phyloP scores from a whole-genome alignment of 2,113 vertebrate species.

The Potamarius usumacintae region DNA sequence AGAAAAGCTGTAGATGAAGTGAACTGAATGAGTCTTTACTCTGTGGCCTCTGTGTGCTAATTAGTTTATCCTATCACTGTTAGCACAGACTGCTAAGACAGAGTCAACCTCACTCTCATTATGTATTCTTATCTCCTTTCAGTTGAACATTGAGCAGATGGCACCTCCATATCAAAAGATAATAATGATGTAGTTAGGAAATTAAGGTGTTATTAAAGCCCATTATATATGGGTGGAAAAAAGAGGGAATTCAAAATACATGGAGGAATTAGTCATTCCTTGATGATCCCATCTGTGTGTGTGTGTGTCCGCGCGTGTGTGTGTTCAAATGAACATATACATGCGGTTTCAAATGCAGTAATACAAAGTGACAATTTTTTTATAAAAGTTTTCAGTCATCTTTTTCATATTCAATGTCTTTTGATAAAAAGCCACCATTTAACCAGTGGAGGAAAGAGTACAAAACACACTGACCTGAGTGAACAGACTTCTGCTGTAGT shows the following conservation, averaged over 20 bases:
- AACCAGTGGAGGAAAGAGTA: neutral
- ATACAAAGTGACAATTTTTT: neutral
- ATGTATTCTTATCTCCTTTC: slow-evolving; percentile 74
- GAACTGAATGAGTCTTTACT: slow-evolving; percentile 5
- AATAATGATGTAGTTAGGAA: slow-evolving; percentile 79
- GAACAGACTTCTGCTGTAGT: neutral
- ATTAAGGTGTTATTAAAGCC: slow-evolving; percentile 79
- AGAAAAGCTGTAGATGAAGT: neutral
- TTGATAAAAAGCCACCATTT: neutral
- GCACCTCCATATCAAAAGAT: slow-evolving; percentile 74
- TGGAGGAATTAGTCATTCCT: slow-evolving; percentile 67
- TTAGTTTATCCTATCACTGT: slow-evolving; percentile 72
- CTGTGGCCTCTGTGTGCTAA: slow-evolving; percentile 58
- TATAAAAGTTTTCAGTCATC: neutral
- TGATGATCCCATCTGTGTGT: slow-evolving; percentile 4
- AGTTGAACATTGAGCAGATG: slow-evolving; percentile 78
- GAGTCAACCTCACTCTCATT: slow-evolving; percentile 71
- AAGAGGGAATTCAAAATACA: slow-evolving; percentile 66
- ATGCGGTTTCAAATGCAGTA: slow-evolving; percentile 39
- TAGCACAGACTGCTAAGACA: slow-evolving; percentile 71
- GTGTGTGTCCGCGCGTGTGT: neutral
- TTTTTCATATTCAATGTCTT: neutral
- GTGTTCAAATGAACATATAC: neutral
- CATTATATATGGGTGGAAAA: slow-evolving; percentile 64
- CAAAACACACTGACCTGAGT: neutral